Evolutionary conservation across 2,888 invertebrate genomes (phyloP).

Genomic region (Hirudinaria manillensis): DNA sequence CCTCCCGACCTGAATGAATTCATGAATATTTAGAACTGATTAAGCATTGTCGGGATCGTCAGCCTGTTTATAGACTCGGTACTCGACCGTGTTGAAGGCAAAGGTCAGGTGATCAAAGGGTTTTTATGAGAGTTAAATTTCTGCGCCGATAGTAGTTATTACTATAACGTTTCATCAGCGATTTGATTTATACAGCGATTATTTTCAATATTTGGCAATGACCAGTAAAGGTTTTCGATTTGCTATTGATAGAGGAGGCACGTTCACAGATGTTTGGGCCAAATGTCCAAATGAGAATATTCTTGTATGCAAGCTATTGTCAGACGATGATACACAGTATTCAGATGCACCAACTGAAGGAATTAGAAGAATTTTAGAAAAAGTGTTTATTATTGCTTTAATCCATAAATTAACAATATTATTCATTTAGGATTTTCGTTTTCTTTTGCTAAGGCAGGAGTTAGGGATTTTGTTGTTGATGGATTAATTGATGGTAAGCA

Average conservation of each 20-base stretch:
- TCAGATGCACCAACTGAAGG: slow-evolving; percentile 94
- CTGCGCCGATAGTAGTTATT: neutral
- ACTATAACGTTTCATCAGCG: neutral
- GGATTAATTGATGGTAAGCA: slow-evolving; percentile 67
- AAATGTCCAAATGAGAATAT: slow-evolving; percentile 77
- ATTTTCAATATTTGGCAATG: neutral
- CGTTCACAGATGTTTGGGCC: slow-evolving; percentile 93
- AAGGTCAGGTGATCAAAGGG: neutral
- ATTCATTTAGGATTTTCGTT: neutral
- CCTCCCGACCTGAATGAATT: no score
- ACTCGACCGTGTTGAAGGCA: neutral
- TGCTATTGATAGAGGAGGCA: slow-evolving; percentile 95
- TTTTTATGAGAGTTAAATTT: neutral
- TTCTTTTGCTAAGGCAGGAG: neutral
- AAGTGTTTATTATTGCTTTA: slow-evolving; percentile 60
- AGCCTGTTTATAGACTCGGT: no score
- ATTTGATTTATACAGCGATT: neutral
- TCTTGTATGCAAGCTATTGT: slow-evolving; percentile 81
- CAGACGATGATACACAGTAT: slow-evolving; percentile 88
- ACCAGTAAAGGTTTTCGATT: slow-evolving; percentile 65
- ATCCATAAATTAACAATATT: neutral
- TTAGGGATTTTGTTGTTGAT: neutral
- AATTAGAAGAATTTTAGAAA: slow-evolving; percentile 81
- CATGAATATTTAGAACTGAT: no score
- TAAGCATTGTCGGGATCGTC: no score